Base-by-base conservation (phyloP, 2,113 vertebrate genomes). In the Grammomys dolichurus region DNA sequence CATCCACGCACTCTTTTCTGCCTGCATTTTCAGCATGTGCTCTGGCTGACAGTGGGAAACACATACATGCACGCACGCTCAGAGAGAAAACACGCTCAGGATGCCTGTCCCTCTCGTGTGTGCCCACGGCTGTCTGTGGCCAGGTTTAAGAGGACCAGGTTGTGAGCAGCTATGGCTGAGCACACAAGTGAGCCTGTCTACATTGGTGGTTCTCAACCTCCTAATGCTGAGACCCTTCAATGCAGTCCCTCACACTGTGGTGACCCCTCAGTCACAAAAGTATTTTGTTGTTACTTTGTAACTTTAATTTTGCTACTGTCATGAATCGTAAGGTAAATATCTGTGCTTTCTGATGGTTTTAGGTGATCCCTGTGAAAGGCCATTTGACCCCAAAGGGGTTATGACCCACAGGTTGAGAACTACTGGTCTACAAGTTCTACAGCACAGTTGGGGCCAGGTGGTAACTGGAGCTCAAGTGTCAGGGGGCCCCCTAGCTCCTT, bases 1-100 rank as follows among this genome's bases (percentile, higher is more conserved):
- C 95, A 89, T 92, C 96, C 96, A 95, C 67, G 92, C 60, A 51
- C 96, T 96, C 86, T 58, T 58, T 96, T 89, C 93, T 96, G 92
- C 95, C 87, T 88, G 85, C 46, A 24, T 93, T 97, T 97, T 86
- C 94, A 95, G 95, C 82, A 73, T 24, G 43, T 58, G 85, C 88
- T 88, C 96, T 96, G 88, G 88, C 96, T 33, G 40, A 92, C 82
- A 33, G 28, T 40, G 80, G 48, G 87, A 96, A 85, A 73, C 91
- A 67, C 75, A 36, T 78, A 36, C 28, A 43, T 58, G 36, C 80
- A 48, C 31, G 33, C 46, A 58, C 26, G 40, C 0, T 87, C 85
- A 70, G 10, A 1, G 8, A 54, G 33, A 67, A 89, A 48, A 16
- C 76, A 46, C 56, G 3, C 54, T 76, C 11, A 3, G 87, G 31